Evolutionary conservation across 2,888 invertebrate genomes (phyloP).

Genomic region (Agelastica alni): DNA sequence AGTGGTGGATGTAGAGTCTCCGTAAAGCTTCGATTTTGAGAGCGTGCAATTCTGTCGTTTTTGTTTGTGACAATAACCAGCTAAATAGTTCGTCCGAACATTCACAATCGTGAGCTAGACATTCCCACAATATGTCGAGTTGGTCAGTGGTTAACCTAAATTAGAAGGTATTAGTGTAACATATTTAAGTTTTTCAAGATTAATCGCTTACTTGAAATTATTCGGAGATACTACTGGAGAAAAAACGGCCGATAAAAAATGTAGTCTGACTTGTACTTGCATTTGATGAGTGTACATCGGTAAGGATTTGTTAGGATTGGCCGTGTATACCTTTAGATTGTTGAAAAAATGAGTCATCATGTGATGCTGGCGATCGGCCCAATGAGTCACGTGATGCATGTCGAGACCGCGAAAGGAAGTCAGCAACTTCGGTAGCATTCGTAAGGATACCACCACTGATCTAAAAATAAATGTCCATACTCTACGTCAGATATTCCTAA

Average conservation of each 20-base stretch:
- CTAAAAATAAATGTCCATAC: no score
- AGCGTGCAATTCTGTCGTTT: constrained; percentile 90
- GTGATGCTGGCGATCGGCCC: constrained; percentile 90
- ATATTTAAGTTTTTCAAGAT: neutral
- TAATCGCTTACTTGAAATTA: constrained; percentile 69
- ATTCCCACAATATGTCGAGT: constrained; percentile 90
- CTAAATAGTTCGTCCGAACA: constrained; percentile 92
- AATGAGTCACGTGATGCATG: constrained; percentile 85
- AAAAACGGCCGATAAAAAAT: constrained; percentile 91
- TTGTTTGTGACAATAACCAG: constrained; percentile 90
- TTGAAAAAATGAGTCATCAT: constrained; percentile 94
- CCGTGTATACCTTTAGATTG: constrained; percentile 77
- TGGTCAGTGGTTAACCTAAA: constrained; percentile 80
- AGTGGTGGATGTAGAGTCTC: constrained; percentile 85
- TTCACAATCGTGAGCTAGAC: constrained; percentile 81
- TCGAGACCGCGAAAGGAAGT: constrained; percentile 86
- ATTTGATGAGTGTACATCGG: constrained; percentile 75
- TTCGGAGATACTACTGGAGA: constrained; percentile 89
- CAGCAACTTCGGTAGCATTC: constrained; percentile 86
- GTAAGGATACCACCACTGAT: constrained; percentile 87
- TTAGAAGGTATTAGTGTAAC: constrained; percentile 16
- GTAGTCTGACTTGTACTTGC: constrained; percentile 87
- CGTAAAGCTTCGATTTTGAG: constrained; percentile 84
- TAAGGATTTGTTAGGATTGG: constrained; percentile 50
- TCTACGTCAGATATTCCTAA: no score